Evolutionary conservation across 2,888 invertebrate species (phyloP), one percentile per base, ranked within the genome.

Genomic region (Troides helena): DNA sequence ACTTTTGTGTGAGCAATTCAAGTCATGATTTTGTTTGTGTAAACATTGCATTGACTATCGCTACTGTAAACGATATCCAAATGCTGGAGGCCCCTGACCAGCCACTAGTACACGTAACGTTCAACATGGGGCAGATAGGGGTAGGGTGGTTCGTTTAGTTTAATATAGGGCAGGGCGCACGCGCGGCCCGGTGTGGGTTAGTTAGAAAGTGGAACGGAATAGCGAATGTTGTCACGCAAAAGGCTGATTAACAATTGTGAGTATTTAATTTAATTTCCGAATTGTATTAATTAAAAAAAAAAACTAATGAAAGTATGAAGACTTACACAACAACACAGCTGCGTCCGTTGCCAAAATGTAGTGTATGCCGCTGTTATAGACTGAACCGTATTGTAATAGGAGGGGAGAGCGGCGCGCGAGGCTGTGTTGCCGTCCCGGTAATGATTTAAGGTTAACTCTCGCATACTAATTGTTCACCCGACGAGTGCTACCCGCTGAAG

Each of bases 191-290:
- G 71, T 72, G 66, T 74, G 74, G 74, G 67, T 74, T 82, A 82
- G 80, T 74, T 87, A 85, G 85, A 77, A 75, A 79, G 82, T 72
- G 70, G 69, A 67, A 81, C 77, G 80, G 80, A 84, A 71, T 77
- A 85, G 84, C 77, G 81, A 84, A 84, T 79, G 81, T 77, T 80
- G 80, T 80, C 83, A 84, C 78, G 78, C 80, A 85, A 90, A 39
- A 90, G 89, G 88, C 89, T 90, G 89, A 89, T 86, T 86, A 86
- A 85, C 83, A 79, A 80, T 81, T 77, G 69, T 69, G 70, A 70
- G 64, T 60, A 57, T 67, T 67, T 67, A 65, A 68, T 68, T 66
- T 62, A 23, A 67, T 61, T 36, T 30, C 61, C 53, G 65, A 23
- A 30, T 62, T 69, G 60, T 65, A 59, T 36, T 59, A n/a, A 46